A percentile compares a stretch with the other conserved stretches of the same genome.
Conservation (phyloP, 2,113 vertebrate genomes). For the Brienomyrus longianalis region DNA sequence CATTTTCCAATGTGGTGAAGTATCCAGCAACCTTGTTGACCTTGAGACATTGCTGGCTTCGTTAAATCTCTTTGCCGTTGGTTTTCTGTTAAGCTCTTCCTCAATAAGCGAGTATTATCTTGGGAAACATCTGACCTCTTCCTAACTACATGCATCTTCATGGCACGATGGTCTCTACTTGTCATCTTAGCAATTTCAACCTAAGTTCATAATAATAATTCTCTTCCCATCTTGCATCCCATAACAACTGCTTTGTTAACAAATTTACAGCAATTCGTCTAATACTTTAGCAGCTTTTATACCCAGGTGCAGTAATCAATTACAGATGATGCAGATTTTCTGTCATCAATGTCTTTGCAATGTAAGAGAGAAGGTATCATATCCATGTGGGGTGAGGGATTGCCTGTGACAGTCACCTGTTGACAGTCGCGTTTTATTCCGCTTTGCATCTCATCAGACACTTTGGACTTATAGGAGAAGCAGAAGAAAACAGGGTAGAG, state of each 20-base stretch:
- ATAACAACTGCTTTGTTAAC: background rate
- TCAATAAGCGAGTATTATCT: background rate
- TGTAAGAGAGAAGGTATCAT: background rate
- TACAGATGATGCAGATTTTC: background rate
- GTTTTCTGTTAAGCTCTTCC: background rate
- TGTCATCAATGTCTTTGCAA: background rate
- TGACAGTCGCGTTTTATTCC: background rate
- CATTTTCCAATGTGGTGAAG: background rate
- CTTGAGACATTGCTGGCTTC: background rate
- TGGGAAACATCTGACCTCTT: background rate
- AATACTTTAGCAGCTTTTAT: background rate
- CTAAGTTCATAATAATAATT: background rate
- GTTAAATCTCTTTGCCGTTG: background rate
- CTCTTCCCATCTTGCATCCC: background rate
- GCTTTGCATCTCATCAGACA: slow-evolving; percentile 48
- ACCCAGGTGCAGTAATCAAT: background rate
- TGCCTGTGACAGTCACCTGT: background rate
- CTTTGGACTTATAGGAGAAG: slow-evolving; percentile 56
- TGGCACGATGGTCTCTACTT: background rate
- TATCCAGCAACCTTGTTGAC: background rate
- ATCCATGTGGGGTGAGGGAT: background rate
- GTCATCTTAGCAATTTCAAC: background rate
- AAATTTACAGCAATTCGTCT: background rate
- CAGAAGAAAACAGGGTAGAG: slow-evolving; percentile 26
- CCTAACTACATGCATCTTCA: background rate